phyloP scores from a whole-genome alignment of 1,140 invertebrate genomes.

The Steinernema khuongi region DNA sequence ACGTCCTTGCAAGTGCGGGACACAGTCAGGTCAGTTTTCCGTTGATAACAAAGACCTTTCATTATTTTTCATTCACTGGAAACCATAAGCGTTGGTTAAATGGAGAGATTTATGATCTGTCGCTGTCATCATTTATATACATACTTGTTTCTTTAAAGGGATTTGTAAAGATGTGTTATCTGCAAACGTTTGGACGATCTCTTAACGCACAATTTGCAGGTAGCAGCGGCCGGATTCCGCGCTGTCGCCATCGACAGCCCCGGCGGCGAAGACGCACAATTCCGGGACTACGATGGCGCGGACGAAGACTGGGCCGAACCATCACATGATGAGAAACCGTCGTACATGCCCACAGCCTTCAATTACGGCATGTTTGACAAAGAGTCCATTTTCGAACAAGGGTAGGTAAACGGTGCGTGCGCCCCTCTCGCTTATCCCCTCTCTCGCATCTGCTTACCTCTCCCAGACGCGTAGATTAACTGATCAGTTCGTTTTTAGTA shows the following conservation, averaged over 20 bases:
- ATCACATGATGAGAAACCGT: background rate
- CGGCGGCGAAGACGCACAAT: background rate
- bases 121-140: no score
- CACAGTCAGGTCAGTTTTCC: slow-evolving; percentile 13
- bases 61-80: no score
- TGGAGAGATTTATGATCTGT: no score
- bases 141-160: no score
- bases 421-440: background rate
- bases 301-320: slow-evolving; percentile 2
- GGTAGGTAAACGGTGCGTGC: background rate
- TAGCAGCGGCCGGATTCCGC: slow-evolving; percentile 5
- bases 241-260: slow-evolving; percentile 4
- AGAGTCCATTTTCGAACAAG: background rate
- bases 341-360: background rate
- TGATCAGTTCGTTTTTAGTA: background rate
- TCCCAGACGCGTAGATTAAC: no score
- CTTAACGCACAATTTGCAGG: background rate
- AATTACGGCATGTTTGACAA: slow-evolving; percentile 10
- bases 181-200: background rate
- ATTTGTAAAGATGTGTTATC: no score
- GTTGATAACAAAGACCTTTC: no score
- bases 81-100: no score
- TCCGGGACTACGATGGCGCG: slow-evolving; percentile 4
- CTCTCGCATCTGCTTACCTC: background rate
- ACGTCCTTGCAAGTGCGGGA: background rate